Percentiles rank a stretch among this genome's conserved stretches.
Conservation (phyloP, 2,888 invertebrate species). For the Pheosia tremula region DNA sequence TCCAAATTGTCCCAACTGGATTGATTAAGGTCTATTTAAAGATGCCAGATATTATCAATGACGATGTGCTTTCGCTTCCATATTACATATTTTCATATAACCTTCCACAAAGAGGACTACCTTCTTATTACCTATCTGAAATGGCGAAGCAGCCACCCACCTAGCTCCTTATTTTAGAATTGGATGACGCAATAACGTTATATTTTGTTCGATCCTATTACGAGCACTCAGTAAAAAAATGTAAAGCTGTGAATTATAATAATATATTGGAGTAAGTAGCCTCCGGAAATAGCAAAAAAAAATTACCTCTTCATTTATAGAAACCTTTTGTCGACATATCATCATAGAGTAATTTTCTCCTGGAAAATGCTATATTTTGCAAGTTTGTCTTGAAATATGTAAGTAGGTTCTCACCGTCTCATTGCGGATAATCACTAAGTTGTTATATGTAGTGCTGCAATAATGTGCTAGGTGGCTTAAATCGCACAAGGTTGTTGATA, state of each 20-base stretch:
- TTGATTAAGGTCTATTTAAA: slow-evolving; percentile 67
- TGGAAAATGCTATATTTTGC: neutral
- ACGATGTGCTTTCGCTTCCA: slow-evolving; percentile 23
- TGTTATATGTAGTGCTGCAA: slow-evolving; percentile 12
- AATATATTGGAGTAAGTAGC: neutral
- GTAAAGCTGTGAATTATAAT: slow-evolving; percentile 9
- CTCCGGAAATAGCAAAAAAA: neutral
- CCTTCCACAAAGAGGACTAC: slow-evolving; percentile 4
- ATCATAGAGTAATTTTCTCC: too few relatives aligned
- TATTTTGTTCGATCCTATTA: slow-evolving; percentile 15
- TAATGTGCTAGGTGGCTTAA: slow-evolving; percentile 39
- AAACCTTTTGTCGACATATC: too few relatives aligned
- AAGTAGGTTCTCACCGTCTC: too few relatives aligned
- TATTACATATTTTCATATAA: slow-evolving; percentile 7
- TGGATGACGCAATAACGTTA: slow-evolving; percentile 15
- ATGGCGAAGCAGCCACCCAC: slow-evolving; percentile 12
- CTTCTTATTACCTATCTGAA: slow-evolving; percentile 6
- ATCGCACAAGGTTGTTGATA: slow-evolving; percentile 68
- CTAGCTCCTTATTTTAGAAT: slow-evolving; percentile 18
- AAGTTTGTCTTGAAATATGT: neutral
- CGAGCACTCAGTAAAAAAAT: slow-evolving; percentile 7
- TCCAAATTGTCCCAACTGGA: slow-evolving; percentile 68
- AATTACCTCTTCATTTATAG: neutral
- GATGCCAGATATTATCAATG: slow-evolving; percentile 40
- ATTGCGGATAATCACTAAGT: neutral